Conservation (phyloP, 1,140 invertebrate species). For the Heterodera carotae region DNA sequence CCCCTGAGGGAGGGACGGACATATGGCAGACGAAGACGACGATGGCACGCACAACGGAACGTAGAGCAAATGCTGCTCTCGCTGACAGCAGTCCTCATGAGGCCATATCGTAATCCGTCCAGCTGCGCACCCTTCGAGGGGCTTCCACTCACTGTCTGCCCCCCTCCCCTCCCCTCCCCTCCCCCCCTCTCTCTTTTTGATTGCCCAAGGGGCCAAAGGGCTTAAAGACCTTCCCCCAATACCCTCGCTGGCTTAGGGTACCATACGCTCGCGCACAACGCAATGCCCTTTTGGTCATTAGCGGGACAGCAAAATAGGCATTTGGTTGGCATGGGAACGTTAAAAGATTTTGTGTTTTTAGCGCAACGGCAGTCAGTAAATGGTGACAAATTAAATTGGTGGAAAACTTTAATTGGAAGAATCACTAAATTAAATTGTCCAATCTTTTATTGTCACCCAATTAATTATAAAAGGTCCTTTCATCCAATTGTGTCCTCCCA, state of each 20-base stretch:
- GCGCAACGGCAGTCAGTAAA: background rate
- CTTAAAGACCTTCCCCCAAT: background rate
- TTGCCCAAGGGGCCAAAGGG: background rate
- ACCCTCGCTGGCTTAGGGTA: background rate
- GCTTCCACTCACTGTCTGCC: no score
- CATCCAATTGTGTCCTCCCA: no score
- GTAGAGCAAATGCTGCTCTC: background rate
- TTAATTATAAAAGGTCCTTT: no score
- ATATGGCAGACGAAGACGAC: background rate
- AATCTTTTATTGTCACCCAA: background rate
- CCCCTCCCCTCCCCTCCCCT: background rate
- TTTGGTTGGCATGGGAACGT: conserved; percentile 9
- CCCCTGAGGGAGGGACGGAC: background rate
- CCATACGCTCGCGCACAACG: conserved; percentile 3
- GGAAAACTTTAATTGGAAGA: background rate
- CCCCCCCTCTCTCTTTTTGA: background rate
- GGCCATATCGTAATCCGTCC: background rate
- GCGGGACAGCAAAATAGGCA: background rate
- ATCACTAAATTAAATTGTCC: no score
- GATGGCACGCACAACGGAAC: background rate
- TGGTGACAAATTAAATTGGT: background rate
- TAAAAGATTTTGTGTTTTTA: no score
- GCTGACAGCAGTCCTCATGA: background rate
- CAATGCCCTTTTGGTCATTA: background rate
- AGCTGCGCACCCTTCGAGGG: background rate